Evolutionary conservation across 2,113 vertebrate species (phyloP).

Genomic region (Poeciliopsis prolifica): DNA sequence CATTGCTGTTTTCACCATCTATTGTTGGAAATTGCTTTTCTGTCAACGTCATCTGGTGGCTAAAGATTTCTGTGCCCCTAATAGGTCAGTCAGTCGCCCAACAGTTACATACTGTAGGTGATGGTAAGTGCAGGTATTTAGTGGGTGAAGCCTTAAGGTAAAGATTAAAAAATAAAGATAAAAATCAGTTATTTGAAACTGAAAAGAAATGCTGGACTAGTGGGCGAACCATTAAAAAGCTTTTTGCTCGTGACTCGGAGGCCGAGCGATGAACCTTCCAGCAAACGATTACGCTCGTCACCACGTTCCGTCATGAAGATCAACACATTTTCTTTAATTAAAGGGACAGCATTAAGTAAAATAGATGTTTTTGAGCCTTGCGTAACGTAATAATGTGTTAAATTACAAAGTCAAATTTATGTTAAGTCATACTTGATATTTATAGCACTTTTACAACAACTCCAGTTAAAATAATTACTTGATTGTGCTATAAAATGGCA

Average conservation of each 20-base stretch:
- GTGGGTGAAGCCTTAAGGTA: not conserved
- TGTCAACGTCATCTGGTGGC: constrained; percentile 42
- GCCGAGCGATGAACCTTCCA: too few relatives aligned
- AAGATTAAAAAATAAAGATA: not conserved
- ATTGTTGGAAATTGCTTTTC: constrained; percentile 56
- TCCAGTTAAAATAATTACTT: too few relatives aligned
- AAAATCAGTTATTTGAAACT: not conserved
- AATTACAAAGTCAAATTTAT: too few relatives aligned
- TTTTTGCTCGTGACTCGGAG: not conserved
- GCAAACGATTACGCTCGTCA: too few relatives aligned
- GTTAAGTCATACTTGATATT: too few relatives aligned
- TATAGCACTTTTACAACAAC: too few relatives aligned
- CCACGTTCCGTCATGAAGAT: too few relatives aligned
- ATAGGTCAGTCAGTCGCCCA: constrained; percentile 28
- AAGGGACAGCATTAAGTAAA: too few relatives aligned
- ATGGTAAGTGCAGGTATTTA: not conserved
- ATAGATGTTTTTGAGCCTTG: too few relatives aligned
- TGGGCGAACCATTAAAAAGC: not conserved
- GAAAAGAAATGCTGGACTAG: not conserved
- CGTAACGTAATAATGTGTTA: too few relatives aligned
- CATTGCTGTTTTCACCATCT: constrained; percentile 43
- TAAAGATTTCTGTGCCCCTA: constrained; percentile 28
- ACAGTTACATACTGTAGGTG: constrained; percentile 8
- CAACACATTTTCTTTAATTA: too few relatives aligned
- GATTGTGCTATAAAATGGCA: too few relatives aligned